These are phyloP conservation scores for Papilio demoleus DNA, from an alignment of 2,888 invertebrate genomes.

Conservation along the genomic window DNA sequence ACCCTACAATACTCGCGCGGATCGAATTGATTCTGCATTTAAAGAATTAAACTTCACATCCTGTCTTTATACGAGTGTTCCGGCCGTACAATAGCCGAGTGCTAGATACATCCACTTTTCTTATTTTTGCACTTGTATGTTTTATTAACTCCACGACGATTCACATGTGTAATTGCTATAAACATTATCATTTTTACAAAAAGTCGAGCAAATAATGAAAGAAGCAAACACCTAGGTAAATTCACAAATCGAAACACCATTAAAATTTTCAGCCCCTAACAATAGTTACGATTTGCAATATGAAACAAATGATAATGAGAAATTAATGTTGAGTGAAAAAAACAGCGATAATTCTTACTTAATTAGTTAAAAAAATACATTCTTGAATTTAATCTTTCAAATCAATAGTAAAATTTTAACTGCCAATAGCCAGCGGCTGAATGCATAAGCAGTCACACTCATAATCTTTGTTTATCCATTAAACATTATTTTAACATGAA, in stretches of 20 bases:
- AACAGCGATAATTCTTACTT: too few species aligned
- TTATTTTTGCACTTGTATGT: background rate
- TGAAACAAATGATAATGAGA: too few species aligned
- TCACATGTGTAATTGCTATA: background rate
- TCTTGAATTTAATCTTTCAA: too few species aligned
- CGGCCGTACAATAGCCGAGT: background rate
- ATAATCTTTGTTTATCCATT: background rate
- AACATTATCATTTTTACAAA: too few species aligned
- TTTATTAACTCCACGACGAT: background rate
- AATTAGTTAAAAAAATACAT: background rate
- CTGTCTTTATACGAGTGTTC: background rate
- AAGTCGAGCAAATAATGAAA: background rate
- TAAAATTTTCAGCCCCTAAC: background rate
- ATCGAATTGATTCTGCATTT: background rate
- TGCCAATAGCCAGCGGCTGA: background rate
- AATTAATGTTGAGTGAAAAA: too few species aligned
- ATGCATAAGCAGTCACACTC: background rate
- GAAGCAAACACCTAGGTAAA: background rate
- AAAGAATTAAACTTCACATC: slow-evolving; percentile 1
- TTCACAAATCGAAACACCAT: background rate
- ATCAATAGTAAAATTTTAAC: background rate
- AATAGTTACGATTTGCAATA: too few species aligned
- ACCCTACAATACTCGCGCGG: background rate
- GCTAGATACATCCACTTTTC: background rate
- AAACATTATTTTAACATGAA: background rate